Evolutionary conservation across 2,888 invertebrate genomes (phyloP).

Genomic region (Dolomedes plantarius): DNA sequence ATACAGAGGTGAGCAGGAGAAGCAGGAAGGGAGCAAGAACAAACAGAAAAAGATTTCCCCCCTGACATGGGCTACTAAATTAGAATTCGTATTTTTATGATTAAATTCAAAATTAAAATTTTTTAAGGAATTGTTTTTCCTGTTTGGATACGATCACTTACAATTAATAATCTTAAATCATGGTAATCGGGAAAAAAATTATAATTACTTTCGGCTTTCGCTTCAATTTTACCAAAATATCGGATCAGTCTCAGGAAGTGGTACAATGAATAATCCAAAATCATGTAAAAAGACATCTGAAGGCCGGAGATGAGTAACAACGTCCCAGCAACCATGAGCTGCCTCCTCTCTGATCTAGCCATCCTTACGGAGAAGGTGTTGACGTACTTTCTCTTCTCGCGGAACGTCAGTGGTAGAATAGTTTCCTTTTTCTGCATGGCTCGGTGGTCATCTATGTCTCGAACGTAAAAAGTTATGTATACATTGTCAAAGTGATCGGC

Average conservation of each 20-base stretch:
- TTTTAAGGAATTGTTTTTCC: no score
- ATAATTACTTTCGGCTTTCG: constrained; percentile 74
- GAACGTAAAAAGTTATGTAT: constrained; percentile 76
- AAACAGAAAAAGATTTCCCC: no score
- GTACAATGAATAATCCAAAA: constrained; percentile 86
- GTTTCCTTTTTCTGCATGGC: constrained; percentile 75
- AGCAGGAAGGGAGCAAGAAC: no score
- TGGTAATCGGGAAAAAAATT: no score
- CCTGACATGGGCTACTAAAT: no score
- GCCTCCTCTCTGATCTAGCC: constrained; percentile 81
- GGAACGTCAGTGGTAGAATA: constrained; percentile 77
- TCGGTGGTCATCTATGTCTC: constrained; percentile 76
- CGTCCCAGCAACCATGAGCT: constrained; percentile 79
- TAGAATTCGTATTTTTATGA: no score
- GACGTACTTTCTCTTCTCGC: constrained; percentile 76
- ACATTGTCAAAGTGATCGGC: constrained; percentile 76
- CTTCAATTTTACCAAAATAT: constrained; percentile 77
- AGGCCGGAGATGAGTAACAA: constrained; percentile 83
- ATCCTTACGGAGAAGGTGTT: constrained; percentile 80
- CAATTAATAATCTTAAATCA: no score
- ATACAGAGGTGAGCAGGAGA: no score
- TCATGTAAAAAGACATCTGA: constrained; percentile 85
- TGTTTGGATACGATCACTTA: no score
- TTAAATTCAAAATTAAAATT: no score
- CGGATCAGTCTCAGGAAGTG: constrained; percentile 83